A percentile compares a stretch with the other conserved stretches of the same genome.
Evolutionary conservation across 2,113 vertebrate genomes (phyloP).

Genomic region (Nothocercus nigrocapillus): DNA sequence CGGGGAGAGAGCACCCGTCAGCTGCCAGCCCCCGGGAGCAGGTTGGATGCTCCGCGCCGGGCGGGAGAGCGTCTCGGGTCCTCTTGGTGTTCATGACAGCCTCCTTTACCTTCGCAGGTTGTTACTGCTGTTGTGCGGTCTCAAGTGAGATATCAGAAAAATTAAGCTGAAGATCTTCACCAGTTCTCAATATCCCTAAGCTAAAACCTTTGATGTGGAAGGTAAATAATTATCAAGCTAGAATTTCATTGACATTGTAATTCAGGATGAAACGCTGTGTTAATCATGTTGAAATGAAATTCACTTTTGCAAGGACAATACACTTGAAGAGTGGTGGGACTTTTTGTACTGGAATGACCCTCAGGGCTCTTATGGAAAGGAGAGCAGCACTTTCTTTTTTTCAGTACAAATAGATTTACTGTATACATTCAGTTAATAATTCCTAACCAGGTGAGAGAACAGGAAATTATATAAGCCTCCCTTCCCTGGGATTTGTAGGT

Average conservation of each 20-base stretch:
- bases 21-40: neutral
- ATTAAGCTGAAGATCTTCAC: neutral
- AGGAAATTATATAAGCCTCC: neutral
- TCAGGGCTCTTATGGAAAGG: neutral
- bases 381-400: neutral
- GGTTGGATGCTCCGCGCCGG: neutral
- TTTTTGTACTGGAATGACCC: neutral
- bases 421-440: neutral
- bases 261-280: neutral
- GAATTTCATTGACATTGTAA: rapidly evolving
- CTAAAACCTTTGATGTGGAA: neutral
- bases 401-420: neutral
- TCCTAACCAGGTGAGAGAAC: neutral
- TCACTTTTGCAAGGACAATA: neutral
- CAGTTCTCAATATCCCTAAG: neutral
- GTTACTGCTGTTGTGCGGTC: rapidly evolving
- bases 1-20: neutral
- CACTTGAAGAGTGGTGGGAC: neutral
- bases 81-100: neutral
- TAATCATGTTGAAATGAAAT: neutral
- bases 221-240: neutral
- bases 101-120: rapidly evolving
- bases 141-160: neutral
- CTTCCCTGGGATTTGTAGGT: neutral
- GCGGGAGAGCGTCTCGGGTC: neutral